These are phyloP conservation scores for Eubasilissa regina DNA, from an alignment of 1,140 invertebrate species.

Conservation along the genomic window DNA sequence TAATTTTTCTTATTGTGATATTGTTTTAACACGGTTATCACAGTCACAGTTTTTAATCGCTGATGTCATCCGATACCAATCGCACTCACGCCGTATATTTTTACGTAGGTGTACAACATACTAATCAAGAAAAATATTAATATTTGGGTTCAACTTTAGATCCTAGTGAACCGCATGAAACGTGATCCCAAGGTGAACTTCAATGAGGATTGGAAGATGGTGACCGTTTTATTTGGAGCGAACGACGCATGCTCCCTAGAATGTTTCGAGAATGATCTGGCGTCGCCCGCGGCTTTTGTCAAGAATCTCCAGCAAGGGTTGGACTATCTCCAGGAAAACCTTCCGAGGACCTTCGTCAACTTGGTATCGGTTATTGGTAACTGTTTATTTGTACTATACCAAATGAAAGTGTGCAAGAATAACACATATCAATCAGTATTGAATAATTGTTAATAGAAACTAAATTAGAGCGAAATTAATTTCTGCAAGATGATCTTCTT, in stretches of 20 bases:
- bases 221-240: slow-evolving; percentile 90
- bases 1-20: too few species aligned
- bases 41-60: too few species aligned
- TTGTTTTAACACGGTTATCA: too few species aligned
- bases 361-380: slow-evolving; percentile 83
- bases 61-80: too few species aligned
- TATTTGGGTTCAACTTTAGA: slow-evolving; percentile 63
- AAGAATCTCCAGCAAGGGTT: slow-evolving; percentile 77
- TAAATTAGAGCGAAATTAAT: too few species aligned
- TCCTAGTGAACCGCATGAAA: slow-evolving; percentile 81
- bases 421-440: not conserved
- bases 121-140: too few species aligned
- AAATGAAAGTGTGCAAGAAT: not conserved
- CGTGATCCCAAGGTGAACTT: slow-evolving; percentile 76
- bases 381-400: slow-evolving; percentile 39
- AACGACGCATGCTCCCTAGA: slow-evolving; percentile 89
- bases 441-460: too few species aligned
- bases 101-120: too few species aligned
- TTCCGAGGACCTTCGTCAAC: slow-evolving; percentile 85
- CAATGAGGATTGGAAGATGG: slow-evolving; percentile 85
- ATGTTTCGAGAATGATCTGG: slow-evolving; percentile 76
- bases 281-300: slow-evolving; percentile 76
- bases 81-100: too few species aligned
- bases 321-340: slow-evolving; percentile 77
- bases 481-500: too few species aligned